Base-by-base conservation (phyloP, 2,888 invertebrate genomes). In the Monoplex corrugatus region DNA sequence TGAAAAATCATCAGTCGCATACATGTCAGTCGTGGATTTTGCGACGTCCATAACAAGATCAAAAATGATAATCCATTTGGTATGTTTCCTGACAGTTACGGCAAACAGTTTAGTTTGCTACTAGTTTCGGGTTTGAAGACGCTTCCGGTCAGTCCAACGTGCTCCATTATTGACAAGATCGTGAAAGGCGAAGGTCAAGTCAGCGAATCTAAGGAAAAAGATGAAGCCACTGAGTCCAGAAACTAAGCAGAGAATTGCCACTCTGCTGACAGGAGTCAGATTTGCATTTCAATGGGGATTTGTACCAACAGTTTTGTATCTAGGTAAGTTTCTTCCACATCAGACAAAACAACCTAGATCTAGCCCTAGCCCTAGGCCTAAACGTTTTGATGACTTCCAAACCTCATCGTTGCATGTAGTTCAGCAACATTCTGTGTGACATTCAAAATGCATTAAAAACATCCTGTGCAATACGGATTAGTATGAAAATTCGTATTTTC, bases 201-300 rank as follows among this genome's bases (percentile, higher is more conserved):
- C 40, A 28, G 28, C 23, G 80, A 80, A 38, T 35, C 44, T 13
- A 68, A 6, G 19, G 50, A 6, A 3, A 80, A 86, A 86, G 40
- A 80, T 89, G 87, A 87, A 83, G 45, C 19, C 83, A 63, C 32
- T 80, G 38, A 85, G 87, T 75, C 57, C 90, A 68, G 89, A 87
- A 57, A 63, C 89, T 0, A 90, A 90, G 44, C 89, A 91, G 72
- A 87, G 90, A 85, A 50, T 91, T 3, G 28, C 90, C 2, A 83
- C 89, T 16, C 35, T 91, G n/a, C 84, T 91, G 84, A 72, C 85
- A 3, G 80, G 57, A 35, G 87, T 89, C 16, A 89, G 91, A 72
- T 10, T 90, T 19, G 80, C 84, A 32, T 90, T 91, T 57, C 90
- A 91, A 35, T 91, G 90, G 86, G 91, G 91, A 1, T 91, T 91